phyloP scores from a whole-genome alignment of 92 coral and sea anemone genomes.

The Pocillopora grandis region DNA sequence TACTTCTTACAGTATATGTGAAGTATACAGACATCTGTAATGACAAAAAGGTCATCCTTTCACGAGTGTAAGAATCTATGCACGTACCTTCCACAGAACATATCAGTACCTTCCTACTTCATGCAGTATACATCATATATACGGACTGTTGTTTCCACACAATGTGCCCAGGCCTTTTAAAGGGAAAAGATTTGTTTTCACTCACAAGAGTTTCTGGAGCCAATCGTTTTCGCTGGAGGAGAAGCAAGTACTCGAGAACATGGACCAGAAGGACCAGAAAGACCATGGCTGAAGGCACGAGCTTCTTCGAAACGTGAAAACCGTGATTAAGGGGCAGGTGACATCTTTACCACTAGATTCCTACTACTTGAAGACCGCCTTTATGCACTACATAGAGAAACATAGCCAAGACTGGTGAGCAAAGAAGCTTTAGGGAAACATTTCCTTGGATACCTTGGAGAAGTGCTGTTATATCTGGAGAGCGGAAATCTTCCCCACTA shows the following conservation, averaged over 20 bases:
- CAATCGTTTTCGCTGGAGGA: constrained; percentile 69
- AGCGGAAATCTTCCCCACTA: constrained; percentile 40
- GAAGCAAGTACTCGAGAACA: constrained; percentile 48
- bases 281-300: constrained; percentile 74
- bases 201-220: constrained; percentile 49
- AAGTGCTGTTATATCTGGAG: background rate
- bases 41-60: too few species aligned
- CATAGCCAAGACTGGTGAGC: background rate
- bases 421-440: constrained; percentile 18
- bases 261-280: constrained; percentile 40
- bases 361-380: constrained; percentile 80
- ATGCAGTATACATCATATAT: too few species aligned
- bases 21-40: too few species aligned
- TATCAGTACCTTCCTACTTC: too few species aligned
- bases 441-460: constrained; percentile 40
- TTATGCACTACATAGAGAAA: constrained; percentile 43
- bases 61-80: too few species aligned
- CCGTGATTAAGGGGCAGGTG: constrained; percentile 49
- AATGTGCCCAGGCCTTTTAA: constrained; percentile 59
- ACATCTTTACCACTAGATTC: constrained; percentile 54
- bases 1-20: too few species aligned
- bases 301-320: constrained; percentile 73
- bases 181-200: background rate
- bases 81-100: too few species aligned
- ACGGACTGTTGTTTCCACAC: too few species aligned